phyloP scores from a whole-genome alignment of 1,140 invertebrate genomes.

The Leguminivora glycinivorella region DNA sequence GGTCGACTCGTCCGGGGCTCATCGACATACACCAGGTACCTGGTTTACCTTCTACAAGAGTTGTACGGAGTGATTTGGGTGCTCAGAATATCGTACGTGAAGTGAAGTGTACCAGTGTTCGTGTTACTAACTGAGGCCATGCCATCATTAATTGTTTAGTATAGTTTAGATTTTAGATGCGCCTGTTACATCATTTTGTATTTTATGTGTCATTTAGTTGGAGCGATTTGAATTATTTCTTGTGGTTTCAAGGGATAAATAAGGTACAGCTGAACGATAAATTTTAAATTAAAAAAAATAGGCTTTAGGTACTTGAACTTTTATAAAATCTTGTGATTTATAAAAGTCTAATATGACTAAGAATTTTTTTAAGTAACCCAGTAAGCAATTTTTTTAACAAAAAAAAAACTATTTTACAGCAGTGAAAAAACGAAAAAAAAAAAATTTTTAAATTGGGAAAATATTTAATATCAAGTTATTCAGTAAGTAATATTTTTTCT shows the following conservation, averaged over 20 bases:
- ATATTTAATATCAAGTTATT: too few relatives aligned
- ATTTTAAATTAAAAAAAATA: too few relatives aligned
- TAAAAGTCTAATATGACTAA: too few relatives aligned
- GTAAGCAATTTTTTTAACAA: too few relatives aligned
- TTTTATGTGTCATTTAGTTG: not conserved
- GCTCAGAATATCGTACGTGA: not conserved
- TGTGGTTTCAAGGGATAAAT: not conserved
- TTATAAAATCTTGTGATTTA: too few relatives aligned
- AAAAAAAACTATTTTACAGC: too few relatives aligned
- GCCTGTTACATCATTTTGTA: not conserved
- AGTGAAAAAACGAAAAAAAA: too few relatives aligned
- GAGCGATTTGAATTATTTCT: not conserved
- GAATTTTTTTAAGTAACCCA: too few relatives aligned
- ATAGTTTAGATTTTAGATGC: not conserved
- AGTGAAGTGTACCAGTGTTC: constrained; percentile 5
- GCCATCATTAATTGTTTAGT: not conserved
- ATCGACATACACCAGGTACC: constrained; percentile 12
- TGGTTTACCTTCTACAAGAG: not conserved
- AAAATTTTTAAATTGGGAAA: too few relatives aligned
- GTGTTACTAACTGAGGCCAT: not conserved
- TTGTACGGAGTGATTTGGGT: constrained; percentile 10
- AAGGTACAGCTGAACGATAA: too few relatives aligned
- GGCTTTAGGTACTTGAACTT: too few relatives aligned
- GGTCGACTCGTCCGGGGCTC: not conserved
- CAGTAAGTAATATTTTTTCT: too few relatives aligned